These are phyloP conservation scores for Merluccius polli DNA, from an alignment of 2,797 vertebrate species.

Conservation along the genomic window DNA sequence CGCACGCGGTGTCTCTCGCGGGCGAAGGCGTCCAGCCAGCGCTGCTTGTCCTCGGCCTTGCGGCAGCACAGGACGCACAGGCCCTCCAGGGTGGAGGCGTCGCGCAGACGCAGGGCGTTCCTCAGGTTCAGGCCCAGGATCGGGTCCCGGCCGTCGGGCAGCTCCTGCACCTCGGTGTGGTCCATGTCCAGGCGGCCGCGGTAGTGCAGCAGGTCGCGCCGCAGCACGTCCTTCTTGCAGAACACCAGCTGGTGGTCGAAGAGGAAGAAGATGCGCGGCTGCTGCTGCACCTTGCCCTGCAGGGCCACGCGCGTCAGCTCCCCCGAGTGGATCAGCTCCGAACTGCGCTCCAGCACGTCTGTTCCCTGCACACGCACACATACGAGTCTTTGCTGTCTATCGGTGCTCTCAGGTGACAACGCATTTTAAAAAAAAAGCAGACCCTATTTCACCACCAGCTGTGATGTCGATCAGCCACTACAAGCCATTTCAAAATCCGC, in stretches of 20 bases:
- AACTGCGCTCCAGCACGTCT: slow-evolving; percentile 83
- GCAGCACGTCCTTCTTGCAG: slow-evolving; percentile 94
- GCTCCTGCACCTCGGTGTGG: slow-evolving; percentile 75
- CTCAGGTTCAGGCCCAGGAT: slow-evolving; percentile 81
- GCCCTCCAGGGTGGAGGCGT: slow-evolving; percentile 76
- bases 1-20: slow-evolving; percentile 85
- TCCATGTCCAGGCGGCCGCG: slow-evolving; percentile 88
- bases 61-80: slow-evolving; percentile 83
- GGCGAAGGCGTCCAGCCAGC: slow-evolving; percentile 86
- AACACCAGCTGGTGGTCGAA: slow-evolving; percentile 97
- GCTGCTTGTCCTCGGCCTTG: slow-evolving; percentile 88
- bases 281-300: slow-evolving; percentile 76
- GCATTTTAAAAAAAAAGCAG: too few species aligned
- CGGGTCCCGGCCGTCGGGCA: slow-evolving; percentile 82
- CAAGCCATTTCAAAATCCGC: too few species aligned
- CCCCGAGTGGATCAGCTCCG: slow-evolving; percentile 92
- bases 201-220: slow-evolving; percentile 93
- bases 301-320: slow-evolving; percentile 84
- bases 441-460: too few species aligned
- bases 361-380: slow-evolving; percentile 49
- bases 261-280: slow-evolving; percentile 95
- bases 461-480: too few species aligned
- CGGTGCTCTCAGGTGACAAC: too few species aligned
- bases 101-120: slow-evolving; percentile 84
- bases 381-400: too few species aligned